Conservation (phyloP, 92 coral and sea anemone genomes). For the Palythoa grandis region DNA sequence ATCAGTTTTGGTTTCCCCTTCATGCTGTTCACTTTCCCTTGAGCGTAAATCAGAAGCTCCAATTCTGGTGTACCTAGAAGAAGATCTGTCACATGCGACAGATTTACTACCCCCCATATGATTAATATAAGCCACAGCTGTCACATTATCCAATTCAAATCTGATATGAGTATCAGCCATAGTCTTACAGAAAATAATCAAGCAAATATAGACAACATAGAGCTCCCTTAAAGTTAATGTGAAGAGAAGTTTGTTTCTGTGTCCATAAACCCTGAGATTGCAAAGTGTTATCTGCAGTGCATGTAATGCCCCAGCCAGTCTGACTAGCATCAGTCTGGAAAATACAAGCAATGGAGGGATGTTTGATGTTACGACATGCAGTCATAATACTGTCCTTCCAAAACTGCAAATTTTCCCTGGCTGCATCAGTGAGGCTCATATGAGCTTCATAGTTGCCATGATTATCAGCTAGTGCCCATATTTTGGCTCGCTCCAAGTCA, state of each 20-base stretch:
- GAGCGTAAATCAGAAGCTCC: too few species aligned
- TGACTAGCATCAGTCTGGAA: constrained; percentile 64
- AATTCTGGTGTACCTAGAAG: too few species aligned
- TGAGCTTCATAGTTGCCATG: constrained; percentile 40
- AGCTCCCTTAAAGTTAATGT: constrained; percentile 57
- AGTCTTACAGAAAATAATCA: constrained; percentile 32
- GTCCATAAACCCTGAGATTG: constrained; percentile 54
- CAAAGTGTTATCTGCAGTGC: constrained; percentile 35
- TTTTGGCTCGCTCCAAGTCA: constrained; percentile 50
- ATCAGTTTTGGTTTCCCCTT: too few species aligned
- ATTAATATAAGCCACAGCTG: constrained; percentile 46
- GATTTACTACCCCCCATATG: constrained; percentile 58
- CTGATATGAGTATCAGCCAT: constrained; percentile 32
- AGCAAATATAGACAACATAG: constrained; percentile 53
- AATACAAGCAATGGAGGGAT: constrained; percentile 38
- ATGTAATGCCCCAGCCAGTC: constrained; percentile 64
- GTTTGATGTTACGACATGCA: constrained; percentile 41
- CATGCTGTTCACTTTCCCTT: too few species aligned
- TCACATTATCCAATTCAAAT: constrained; percentile 54
- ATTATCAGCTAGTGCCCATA: constrained; percentile 28
- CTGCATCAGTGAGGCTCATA: constrained; percentile 42
- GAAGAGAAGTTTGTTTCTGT: constrained; percentile 32
- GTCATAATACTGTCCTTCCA: constrained; percentile 42
- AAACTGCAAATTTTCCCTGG: constrained; percentile 47
- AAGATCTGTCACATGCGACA: constrained; percentile 14